phyloP scores from a whole-genome alignment of 1,140 invertebrate genomes.

The Bombus huntii region DNA sequence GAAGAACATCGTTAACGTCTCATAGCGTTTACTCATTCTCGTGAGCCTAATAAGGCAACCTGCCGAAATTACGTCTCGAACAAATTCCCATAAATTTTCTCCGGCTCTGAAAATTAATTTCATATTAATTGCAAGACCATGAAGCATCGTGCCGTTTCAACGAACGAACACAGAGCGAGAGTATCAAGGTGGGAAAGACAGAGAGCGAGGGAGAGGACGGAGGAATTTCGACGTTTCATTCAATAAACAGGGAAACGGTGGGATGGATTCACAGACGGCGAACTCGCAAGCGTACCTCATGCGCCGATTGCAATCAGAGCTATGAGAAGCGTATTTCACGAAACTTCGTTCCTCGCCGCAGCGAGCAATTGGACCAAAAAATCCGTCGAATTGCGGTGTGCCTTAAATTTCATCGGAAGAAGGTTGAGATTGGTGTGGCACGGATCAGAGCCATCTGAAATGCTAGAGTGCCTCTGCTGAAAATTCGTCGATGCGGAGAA shows the following conservation, averaged over 20 bases:
- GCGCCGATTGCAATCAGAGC: conserved; percentile 45
- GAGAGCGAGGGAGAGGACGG: background rate
- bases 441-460: conserved; percentile 23
- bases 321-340: conserved; percentile 46
- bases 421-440: conserved; percentile 16
- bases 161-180: background rate
- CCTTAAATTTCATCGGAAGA: conserved; percentile 58
- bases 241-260: conserved; percentile 10
- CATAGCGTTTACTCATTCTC: background rate
- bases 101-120: background rate
- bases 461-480: background rate
- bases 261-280: background rate
- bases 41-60: no score
- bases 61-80: background rate
- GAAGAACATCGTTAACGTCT: background rate
- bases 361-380: conserved; percentile 49
- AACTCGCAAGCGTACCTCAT: conserved; percentile 24
- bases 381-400: conserved; percentile 58
- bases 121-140: background rate
- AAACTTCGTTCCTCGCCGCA: conserved; percentile 53
- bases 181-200: background rate
- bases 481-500: conserved; percentile 36
- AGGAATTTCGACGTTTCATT: conserved; percentile 13
- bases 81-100: background rate
- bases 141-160: background rate